Evolutionary conservation across 2,888 invertebrate genomes (phyloP), one percentile per base, ranked within the genome.

Genomic region (Xylocampa areola): DNA sequence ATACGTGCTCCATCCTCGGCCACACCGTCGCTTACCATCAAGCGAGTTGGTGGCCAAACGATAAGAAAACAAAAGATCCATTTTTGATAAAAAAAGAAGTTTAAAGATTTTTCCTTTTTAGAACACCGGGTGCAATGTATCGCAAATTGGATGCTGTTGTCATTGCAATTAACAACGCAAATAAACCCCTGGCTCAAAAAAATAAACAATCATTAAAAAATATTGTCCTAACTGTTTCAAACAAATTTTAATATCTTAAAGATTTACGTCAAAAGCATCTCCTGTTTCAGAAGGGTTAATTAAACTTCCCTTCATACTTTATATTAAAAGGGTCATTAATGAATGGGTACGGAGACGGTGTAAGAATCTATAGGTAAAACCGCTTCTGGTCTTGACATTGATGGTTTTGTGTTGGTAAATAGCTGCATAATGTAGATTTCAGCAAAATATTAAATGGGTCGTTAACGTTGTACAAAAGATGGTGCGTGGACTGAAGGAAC

Each of bases 271-370:
- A 33, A 39, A 41, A 21, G 17, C 5, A 4, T 32, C 43, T 14
- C 25, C 37, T 2, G 25, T 35, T 36, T 25, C 37, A 33, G 54
- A 54, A 37, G 32, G 11, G 39, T 44, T 44, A 57, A 67, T 67
- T 52, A 49, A n/a, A n/a, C n/a, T n/a, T 41, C 11, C 6, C 16
- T 11, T 40, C 30, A 52, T 55, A 7, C 30, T 19, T 50, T 57
- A 53, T 40, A 64, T 45, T 51, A 30, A 35, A 43, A 8, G 5
- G 21, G 6, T 16, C 17, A 13, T 32, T 43, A 43, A 14, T 54
- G 45, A 36, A 70, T 33, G n/a, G 17, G 4, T n/a, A 8, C 1
- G n/a, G 11, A 2, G 19, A 37, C n/a, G 16, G 2, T 14, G 8
- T 8, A 3, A 5, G 6, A 21, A 11, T 40, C 4, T 11, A 41